Evolutionary conservation across 2,797 vertebrate species (phyloP).

Genomic region (Cirrhinus mrigala): DNA sequence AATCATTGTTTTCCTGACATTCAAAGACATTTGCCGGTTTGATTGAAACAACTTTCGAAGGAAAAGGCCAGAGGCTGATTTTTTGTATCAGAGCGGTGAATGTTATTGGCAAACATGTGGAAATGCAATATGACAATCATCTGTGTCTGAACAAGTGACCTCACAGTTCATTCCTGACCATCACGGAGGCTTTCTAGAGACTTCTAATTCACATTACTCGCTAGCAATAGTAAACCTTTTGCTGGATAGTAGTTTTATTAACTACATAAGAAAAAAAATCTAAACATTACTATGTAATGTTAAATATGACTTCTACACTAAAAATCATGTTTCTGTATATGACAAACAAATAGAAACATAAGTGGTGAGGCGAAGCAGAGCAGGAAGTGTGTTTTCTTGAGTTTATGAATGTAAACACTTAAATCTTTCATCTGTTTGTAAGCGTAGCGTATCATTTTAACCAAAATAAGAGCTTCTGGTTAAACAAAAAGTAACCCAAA

Average conservation of each 20-base stretch:
- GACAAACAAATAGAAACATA: neutral
- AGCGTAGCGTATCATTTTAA: slow-evolving; percentile 5
- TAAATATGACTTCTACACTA: neutral
- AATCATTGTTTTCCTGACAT: slow-evolving; percentile 2
- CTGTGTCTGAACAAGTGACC: neutral
- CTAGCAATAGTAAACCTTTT: neutral
- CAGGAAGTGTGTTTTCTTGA: neutral
- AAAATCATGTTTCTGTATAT: neutral
- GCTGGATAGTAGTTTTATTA: neutral
- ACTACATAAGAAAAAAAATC: neutral
- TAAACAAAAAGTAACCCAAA: slow-evolving; percentile 61
- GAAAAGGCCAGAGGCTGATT: slow-evolving; percentile 6
- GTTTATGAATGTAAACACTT: slow-evolving; percentile 53
- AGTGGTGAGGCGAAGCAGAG: neutral
- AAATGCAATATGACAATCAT: slow-evolving; percentile 25
- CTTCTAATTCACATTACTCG: neutral
- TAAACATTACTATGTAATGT: neutral
- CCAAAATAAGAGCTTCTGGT: slow-evolving; percentile 57
- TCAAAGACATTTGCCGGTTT: neutral
- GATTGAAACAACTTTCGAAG: slow-evolving; percentile 15
- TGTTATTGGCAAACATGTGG: neutral
- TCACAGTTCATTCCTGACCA: slow-evolving; percentile 2
- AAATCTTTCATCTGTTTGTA: slow-evolving; percentile 21
- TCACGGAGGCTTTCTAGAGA: neutral
- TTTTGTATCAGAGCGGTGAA: neutral